phyloP scores from a whole-genome alignment of 2,113 vertebrate species.

The Tetraodon nigroviridis region DNA sequence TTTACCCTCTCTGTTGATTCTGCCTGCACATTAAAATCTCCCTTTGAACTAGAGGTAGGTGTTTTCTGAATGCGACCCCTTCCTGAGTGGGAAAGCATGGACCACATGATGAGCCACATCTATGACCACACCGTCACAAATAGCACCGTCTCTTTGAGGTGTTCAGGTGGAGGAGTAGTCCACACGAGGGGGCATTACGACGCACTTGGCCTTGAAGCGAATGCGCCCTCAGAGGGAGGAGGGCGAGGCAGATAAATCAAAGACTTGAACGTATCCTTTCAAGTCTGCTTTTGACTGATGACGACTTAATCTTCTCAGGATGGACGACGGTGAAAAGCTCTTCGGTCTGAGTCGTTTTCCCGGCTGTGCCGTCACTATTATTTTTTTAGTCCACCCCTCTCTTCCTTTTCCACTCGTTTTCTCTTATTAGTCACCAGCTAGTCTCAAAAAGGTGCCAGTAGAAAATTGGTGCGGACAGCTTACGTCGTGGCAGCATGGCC shows the following conservation, averaged over 20 bases:
- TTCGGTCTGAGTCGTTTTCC: constrained; percentile 10
- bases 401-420: not conserved
- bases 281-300: constrained; percentile 25
- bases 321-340: constrained; percentile 7
- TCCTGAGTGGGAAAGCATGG: not conserved
- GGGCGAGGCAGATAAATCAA: constrained; percentile 19
- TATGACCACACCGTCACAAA: not conserved
- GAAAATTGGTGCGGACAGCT: no score
- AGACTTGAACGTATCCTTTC: constrained; percentile 29
- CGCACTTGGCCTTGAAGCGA: no score
- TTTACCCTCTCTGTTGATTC: constrained; percentile 10
- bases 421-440: no score
- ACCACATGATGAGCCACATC: constrained; percentile 18
- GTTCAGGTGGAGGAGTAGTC: not conserved
- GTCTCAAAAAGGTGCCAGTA: no score
- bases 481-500: no score
- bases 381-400: not conserved
- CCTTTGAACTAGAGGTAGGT: constrained; percentile 39
- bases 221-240: not conserved
- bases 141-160: not conserved
- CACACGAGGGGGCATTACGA: no score
- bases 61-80: constrained; percentile 5
- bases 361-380: no score
- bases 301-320: constrained; percentile 37
- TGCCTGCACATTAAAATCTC: constrained; percentile 41